Percentiles rank a stretch among this genome's conserved stretches.
Conservation (phyloP, 2,797 vertebrate genomes). For the Acropternis orthonyx region DNA sequence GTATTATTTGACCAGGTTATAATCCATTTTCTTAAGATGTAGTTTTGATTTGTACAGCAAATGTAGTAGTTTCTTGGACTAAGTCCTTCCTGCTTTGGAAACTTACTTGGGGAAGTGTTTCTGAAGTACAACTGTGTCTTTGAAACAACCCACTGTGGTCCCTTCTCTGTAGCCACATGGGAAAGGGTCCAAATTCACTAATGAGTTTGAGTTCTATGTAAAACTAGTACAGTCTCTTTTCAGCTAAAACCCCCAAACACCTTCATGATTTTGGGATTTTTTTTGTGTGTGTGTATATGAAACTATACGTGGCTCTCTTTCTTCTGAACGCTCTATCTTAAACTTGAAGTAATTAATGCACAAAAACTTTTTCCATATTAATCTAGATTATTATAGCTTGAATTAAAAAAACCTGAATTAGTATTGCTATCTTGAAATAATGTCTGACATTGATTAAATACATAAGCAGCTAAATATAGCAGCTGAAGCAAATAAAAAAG, state of each 20-base stretch:
- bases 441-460: not conserved
- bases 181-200: not conserved
- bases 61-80: not conserved
- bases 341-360: not conserved
- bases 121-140: not conserved
- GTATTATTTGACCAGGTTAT: not conserved
- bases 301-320: not conserved
- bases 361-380: not conserved
- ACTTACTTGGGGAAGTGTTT: not conserved
- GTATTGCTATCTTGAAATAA: not conserved
- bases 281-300: not conserved
- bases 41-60: not conserved
- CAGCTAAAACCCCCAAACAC: not conserved
- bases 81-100: not conserved
- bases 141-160: not conserved
- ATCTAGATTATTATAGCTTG: not conserved
- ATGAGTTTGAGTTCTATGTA: not conserved
- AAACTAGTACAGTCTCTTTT: not conserved
- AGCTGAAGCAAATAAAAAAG: not conserved
- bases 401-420: not conserved
- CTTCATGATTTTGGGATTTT: accelerated
- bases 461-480: not conserved
- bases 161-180: not conserved
- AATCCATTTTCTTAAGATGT: not conserved
- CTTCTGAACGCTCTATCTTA: not conserved